These are phyloP conservation scores for Lontra canadensis DNA, from an alignment of 2,113 vertebrate species.

Conservation along the genomic window DNA sequence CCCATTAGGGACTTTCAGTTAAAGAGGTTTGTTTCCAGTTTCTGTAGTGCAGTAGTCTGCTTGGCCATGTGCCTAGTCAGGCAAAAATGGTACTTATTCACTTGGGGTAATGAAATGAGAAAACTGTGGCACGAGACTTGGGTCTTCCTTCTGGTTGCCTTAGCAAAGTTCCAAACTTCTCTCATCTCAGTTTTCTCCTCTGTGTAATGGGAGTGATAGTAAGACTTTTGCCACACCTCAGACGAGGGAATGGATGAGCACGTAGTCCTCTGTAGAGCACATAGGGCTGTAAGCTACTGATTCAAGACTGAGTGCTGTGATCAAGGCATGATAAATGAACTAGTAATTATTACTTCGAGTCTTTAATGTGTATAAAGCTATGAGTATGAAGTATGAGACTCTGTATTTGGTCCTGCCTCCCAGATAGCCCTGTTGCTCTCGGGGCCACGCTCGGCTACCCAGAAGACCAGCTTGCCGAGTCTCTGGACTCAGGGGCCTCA, in stretches of 20 bases:
- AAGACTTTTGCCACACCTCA: background rate
- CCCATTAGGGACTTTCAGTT: background rate
- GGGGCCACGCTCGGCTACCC: too few species aligned
- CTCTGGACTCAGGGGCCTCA: background rate
- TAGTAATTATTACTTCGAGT: background rate
- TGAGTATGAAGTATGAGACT: background rate
- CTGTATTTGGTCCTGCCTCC: background rate
- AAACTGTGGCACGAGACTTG: background rate
- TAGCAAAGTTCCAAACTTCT: background rate
- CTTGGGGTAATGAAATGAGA: background rate
- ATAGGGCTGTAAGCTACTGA: background rate
- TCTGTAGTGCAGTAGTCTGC: background rate
- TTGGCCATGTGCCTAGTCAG: background rate
- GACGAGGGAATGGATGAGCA: background rate
- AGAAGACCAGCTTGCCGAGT: background rate
- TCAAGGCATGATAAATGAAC: background rate
- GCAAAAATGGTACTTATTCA: background rate
- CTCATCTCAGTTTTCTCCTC: background rate
- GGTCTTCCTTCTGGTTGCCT: background rate
- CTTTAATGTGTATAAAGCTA: background rate
- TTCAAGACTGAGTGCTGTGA: conserved; percentile 6
- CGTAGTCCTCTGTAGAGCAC: background rate
- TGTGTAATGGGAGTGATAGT: background rate
- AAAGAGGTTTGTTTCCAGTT: background rate
- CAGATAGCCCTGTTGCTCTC: background rate